Conservation (phyloP, 1,140 invertebrate genomes). For the Apis florea region DNA sequence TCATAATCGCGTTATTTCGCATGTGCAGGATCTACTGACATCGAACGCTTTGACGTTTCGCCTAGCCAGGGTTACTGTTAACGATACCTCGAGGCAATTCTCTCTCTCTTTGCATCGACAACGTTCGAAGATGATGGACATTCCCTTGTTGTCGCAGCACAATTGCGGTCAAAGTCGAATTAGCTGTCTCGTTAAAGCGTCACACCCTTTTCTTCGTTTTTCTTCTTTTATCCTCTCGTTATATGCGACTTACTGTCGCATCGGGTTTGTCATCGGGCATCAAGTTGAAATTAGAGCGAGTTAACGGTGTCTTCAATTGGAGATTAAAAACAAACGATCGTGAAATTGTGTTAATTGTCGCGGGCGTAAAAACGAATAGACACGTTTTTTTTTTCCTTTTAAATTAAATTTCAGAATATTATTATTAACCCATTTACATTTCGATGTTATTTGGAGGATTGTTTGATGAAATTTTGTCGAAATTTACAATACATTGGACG, state of each 20-base stretch:
- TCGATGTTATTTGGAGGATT: no score
- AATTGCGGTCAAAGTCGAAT: constrained; percentile 41
- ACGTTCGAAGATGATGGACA: constrained; percentile 12
- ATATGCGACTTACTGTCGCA: background rate
- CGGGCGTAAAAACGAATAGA: no score
- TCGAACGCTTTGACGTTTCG: no score
- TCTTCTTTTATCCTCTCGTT: background rate
- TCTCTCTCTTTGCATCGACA: constrained; percentile 11
- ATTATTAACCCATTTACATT: background rate
- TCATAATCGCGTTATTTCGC: constrained; percentile 6
- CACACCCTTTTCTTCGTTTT: background rate
- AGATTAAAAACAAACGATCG: background rate
- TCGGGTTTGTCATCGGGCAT: no score
- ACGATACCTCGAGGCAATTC: constrained; percentile 39
- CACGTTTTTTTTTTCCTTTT: background rate
- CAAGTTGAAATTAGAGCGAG: background rate
- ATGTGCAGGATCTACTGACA: no score
- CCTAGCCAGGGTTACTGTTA: background rate
- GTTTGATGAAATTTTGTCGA: no score
- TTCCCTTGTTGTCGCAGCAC: no score
- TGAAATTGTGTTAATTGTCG: background rate
- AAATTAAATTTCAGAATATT: background rate
- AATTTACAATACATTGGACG: no score
- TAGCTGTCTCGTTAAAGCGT: constrained; percentile 4
- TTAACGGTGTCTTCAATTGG: background rate